A percentile compares a stretch with the other conserved stretches of the same genome.
These are phyloP conservation scores for Andinoacara biseriatus DNA, from an alignment of 2,113 vertebrate genomes.

Conservation along the genomic window DNA sequence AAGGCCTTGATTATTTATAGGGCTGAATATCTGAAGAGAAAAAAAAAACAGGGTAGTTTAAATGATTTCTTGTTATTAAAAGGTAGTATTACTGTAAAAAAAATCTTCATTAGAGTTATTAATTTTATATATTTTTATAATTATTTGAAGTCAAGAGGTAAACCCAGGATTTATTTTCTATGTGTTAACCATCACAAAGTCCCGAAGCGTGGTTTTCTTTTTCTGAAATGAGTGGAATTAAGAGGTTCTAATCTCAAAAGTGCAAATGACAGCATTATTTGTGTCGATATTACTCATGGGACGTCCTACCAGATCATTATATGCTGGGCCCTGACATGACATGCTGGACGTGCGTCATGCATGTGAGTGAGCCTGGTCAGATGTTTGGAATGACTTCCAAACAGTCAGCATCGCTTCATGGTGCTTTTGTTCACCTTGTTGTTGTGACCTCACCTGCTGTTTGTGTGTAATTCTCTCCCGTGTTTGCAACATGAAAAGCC, in stretches of 20 bases:
- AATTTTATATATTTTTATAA: neutral
- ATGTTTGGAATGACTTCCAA: neutral
- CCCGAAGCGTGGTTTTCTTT: constrained; percentile 1
- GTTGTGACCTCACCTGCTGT: constrained; percentile 63
- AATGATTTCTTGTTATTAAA: constrained; percentile 71
- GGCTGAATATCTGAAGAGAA: constrained; percentile 72
- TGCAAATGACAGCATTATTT: neutral
- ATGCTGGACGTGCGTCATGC: constrained; percentile 9
- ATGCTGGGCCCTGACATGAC: neutral
- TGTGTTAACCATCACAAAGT: neutral
- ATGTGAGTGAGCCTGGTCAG: neutral
- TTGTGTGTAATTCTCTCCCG: constrained; percentile 55
- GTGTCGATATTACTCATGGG: neutral
- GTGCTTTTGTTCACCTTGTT: constrained; percentile 48
- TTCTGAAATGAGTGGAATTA: constrained; percentile 1
- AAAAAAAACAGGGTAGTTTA: constrained; percentile 59
- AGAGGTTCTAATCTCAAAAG: neutral
- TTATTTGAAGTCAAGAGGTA: neutral
- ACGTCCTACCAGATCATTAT: neutral
- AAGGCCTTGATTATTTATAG: constrained; percentile 84
- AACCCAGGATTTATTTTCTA: neutral
- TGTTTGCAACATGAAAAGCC: constrained; percentile 40
- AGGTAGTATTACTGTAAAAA: constrained; percentile 6
- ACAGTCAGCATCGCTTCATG: constrained; percentile 5
- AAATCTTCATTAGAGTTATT: neutral